Percentiles rank a stretch among this genome's conserved stretches.
These are phyloP conservation scores for Thaleichthys pacificus DNA, from an alignment of 2,797 vertebrate genomes.

Conservation along the genomic window DNA sequence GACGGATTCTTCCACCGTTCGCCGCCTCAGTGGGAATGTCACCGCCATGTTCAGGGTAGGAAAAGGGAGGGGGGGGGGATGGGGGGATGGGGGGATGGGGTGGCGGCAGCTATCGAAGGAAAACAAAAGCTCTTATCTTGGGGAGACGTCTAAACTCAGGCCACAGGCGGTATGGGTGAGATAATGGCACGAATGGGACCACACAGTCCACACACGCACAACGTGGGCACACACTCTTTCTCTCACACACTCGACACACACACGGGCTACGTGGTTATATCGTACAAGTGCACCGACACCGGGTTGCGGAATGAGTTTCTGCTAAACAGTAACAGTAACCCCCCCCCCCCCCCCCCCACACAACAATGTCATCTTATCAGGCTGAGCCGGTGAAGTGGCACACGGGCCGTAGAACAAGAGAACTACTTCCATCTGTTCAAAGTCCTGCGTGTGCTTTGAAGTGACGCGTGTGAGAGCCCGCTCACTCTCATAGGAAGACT, in stretches of 20 bases:
- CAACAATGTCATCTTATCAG: background rate
- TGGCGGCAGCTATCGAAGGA: constrained; percentile 26
- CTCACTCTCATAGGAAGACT: constrained; percentile 61
- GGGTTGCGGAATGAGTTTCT: no score
- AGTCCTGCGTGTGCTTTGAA: constrained; percentile 35
- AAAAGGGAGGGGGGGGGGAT: no score
- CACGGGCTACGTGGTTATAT: no score
- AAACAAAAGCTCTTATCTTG: constrained; percentile 53
- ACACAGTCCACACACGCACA: background rate
- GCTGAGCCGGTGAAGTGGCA: background rate
- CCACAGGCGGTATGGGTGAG: constrained; percentile 19
- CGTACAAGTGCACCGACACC: background rate
- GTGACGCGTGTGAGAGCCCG: constrained; percentile 16
- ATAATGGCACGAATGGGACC: background rate
- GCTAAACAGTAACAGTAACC: no score
- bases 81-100: no score
- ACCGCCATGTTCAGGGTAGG: constrained; percentile 17
- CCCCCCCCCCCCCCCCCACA: no score
- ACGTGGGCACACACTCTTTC: background rate
- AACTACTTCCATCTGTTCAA: constrained; percentile 28
- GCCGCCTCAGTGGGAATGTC: constrained; percentile 33
- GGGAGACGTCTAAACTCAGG: constrained; percentile 40
- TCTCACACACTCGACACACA: background rate
- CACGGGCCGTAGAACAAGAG: background rate
- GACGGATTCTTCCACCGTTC: constrained; percentile 51